phyloP scores from a whole-genome alignment of 2,797 vertebrate genomes.

The Hydrophis major region DNA sequence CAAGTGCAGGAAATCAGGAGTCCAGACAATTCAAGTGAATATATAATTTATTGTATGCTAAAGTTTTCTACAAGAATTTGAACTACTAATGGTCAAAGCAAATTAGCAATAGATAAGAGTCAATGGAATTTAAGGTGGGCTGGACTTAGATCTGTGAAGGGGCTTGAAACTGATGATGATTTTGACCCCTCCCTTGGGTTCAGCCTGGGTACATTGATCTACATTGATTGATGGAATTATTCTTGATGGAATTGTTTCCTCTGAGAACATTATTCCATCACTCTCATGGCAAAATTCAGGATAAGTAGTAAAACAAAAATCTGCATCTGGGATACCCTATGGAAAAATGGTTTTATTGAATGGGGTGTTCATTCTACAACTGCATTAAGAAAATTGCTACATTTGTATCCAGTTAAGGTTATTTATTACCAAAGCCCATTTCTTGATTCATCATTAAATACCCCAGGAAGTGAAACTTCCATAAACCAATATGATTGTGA shows the following conservation, averaged over 20 bases:
- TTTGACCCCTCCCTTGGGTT: background rate
- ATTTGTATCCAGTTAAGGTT: slow-evolving; percentile 1
- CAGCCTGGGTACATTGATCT: background rate
- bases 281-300: background rate
- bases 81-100: background rate
- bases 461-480: slow-evolving; percentile 34
- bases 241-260: background rate
- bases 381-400: slow-evolving; percentile 23
- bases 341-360: background rate
- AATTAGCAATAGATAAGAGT: background rate
- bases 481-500: background rate
- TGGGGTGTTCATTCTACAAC: background rate
- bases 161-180: background rate
- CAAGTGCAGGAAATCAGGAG: background rate
- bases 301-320: background rate
- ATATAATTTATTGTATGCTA: background rate
- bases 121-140: background rate
- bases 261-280: background rate
- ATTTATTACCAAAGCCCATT: slow-evolving; percentile 26
- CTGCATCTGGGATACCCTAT: slow-evolving; percentile 1
- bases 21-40: background rate
- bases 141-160: background rate
- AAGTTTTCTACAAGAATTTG: background rate
- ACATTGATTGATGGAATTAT: background rate
- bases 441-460: slow-evolving; percentile 35